Base-by-base conservation (phyloP, 2,113 vertebrate species). In the Clinocottus analis region DNA sequence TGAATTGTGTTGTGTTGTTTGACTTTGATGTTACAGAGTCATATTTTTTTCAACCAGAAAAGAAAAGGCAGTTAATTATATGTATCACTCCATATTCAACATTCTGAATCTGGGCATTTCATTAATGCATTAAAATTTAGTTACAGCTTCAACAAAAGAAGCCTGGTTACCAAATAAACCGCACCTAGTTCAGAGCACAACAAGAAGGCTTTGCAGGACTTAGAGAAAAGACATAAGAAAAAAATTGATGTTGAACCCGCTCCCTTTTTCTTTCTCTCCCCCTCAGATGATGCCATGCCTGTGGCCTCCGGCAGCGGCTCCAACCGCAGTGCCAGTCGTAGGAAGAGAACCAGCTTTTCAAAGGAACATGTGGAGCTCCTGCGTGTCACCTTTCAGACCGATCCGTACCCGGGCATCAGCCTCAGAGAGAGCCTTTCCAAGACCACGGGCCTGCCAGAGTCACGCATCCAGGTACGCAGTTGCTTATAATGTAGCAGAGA, bases 341-440 rank as follows among this genome's bases (percentile, higher is more conserved):
- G 94, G 47, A 95, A 95, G 89, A 92, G 94, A 56, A 95, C 94
- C 65, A 94, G 92, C 64, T 95, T 95, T 81, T 94, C 94, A 73
- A 95, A 95, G 70, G 94, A 94, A 0, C 92, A 95, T 0, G 93
- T 95, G 73, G 94, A 93, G 79, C 89, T 95, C 33, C 87, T 95
- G 45, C 83, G 90, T 0, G 64, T 77, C 75, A 93, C 94, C 17
- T 95, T 95, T 1, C 89, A 94, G 85, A 94, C 93, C 0, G 93
- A 95, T 86, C 94, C 93, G 0, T 95, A 95, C 72, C 94, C 94
- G 0, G 94, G 94, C 67, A 95, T 95, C 88, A 93, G 91, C 79
- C 90, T 94, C 72, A 87, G 94, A 62, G 94, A 95, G 77, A 93
- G 37, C 66, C 91, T 95, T 39, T 95, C 94, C 69, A 92, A 94